These are phyloP conservation scores for Drosophila paramelanica DNA, from an alignment of 2,888 invertebrate species.

Conservation along the genomic window DNA sequence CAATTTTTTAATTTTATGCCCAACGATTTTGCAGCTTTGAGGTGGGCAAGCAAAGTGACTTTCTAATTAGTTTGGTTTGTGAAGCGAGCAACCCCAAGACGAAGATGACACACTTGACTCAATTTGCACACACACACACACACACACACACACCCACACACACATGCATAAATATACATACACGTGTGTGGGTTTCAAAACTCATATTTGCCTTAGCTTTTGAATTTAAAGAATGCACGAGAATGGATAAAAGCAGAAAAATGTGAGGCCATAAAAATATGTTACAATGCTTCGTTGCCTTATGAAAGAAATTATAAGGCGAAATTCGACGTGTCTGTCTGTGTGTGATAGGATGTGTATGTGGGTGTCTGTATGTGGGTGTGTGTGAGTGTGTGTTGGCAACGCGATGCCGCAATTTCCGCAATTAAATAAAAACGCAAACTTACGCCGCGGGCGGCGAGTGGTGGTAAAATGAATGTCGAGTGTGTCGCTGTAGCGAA, in stretches of 20 bases:
- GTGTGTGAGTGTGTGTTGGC: constrained; percentile 35
- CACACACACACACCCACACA: no score
- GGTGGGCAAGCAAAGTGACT: constrained; percentile 73
- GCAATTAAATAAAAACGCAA: constrained; percentile 81
- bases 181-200: constrained; percentile 57
- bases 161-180: constrained; percentile 7
- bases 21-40: constrained; percentile 60
- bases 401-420: constrained; percentile 75
- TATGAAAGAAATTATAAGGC: constrained; percentile 76
- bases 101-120: constrained; percentile 73
- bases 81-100: constrained; percentile 53
- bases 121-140: constrained; percentile 49
- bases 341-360: neutral
- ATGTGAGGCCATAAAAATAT: constrained; percentile 77
- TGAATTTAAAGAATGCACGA: constrained; percentile 73
- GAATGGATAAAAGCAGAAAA: constrained; percentile 57
- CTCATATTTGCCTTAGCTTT: constrained; percentile 73
- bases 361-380: neutral
- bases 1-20: constrained; percentile 76
- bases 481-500: constrained; percentile 72
- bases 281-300: constrained; percentile 73
- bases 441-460: constrained; percentile 68
- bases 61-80: constrained; percentile 78
- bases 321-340: constrained; percentile 40
- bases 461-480: constrained; percentile 59